Evolutionary conservation across 2,888 invertebrate genomes (phyloP), one percentile per base, ranked within the genome.

Genomic region (Leptarthrus brevirostris): DNA sequence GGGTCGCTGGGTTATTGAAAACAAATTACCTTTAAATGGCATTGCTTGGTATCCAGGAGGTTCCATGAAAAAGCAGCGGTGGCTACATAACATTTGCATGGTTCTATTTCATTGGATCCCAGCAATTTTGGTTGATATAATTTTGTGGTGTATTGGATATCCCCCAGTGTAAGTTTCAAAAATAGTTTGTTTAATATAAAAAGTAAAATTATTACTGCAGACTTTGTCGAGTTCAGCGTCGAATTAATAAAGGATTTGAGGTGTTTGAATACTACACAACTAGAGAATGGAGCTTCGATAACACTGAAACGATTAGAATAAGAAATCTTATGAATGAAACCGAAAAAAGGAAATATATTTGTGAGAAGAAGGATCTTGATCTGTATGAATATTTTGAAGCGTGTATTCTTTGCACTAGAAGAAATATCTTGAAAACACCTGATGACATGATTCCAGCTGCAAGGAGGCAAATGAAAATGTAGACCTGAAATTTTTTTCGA

Each of bases 241-340:
- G 94, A 56, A 92, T 97, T 79, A 89, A 88, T 77, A 94, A 94
- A 86, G 94, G 96, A 0, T 93, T 95, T 80, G 93, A 94, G 80
- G 93, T 94, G 0, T 92, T 97, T 80, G 94, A 95, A 81, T 96
- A 95, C 82, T 97, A 97, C 85, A 95, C 96, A 0, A 94, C 93
- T 82, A 93, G 94, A 81, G 94, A 95, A 76, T 97, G 97, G 96
- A 92, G 93, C 80, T 95, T 95, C 83, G 90, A 90, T 53, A 94
- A 93, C 18, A 88, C 90, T 64, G 89, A 90, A 76, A 88, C 91
- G 0, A 83, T 89, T 6, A 81, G 84, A 5, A 78, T 92, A 0
- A 85, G 93, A 30, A 82, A 85, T 1, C 82, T 85, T 3, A 85
- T 94, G 78, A 94, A 93, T 80, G 86, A 88, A 0, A 86, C 84